Evolutionary conservation across 2,113 vertebrate species (phyloP).

Genomic region (Cervus canadensis): DNA sequence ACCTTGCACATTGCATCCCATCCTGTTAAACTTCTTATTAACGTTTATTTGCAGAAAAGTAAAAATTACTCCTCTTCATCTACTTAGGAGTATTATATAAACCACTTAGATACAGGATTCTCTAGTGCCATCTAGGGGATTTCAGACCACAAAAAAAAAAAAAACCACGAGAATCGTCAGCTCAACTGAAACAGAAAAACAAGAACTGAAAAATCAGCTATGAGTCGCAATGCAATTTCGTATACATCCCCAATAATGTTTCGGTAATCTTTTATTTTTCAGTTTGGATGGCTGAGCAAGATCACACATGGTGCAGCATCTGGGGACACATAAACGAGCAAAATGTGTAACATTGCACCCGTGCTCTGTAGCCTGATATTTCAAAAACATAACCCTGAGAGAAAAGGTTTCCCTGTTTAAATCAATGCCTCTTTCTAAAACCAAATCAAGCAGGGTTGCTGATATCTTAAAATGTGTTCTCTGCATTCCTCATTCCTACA

Average conservation of each 20-base stretch:
- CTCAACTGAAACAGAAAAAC: conserved; percentile 59
- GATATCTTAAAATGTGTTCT: conserved; percentile 16
- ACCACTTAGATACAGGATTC: conserved; percentile 79
- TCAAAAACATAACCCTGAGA: conserved; percentile 71
- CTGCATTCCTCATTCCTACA: background rate
- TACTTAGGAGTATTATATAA: conserved; percentile 68
- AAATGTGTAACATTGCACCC: conserved; percentile 9
- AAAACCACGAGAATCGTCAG: background rate
- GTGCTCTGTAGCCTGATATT: conserved; percentile 63
- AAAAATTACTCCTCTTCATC: conserved; percentile 68
- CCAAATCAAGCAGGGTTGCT: conserved; percentile 29
- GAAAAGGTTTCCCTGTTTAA: conserved; percentile 40
- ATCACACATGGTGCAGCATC: conserved; percentile 9
- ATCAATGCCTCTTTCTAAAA: conserved; percentile 61
- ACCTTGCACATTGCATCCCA: conserved; percentile 42
- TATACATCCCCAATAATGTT: background rate
- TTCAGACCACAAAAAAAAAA: conserved; percentile 28
- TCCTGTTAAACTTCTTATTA: conserved; percentile 65
- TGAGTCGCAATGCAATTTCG: conserved; percentile 55
- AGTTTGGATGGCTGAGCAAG: conserved; percentile 61
- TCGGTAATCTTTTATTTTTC: conserved; percentile 61
- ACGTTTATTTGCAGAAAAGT: conserved; percentile 71
- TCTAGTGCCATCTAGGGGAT: conserved; percentile 87
- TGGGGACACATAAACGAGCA: conserved; percentile 39
- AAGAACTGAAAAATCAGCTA: conserved; percentile 61